Base-by-base conservation (phyloP, 2,888 invertebrate species). In the Nowickia ferox region DNA sequence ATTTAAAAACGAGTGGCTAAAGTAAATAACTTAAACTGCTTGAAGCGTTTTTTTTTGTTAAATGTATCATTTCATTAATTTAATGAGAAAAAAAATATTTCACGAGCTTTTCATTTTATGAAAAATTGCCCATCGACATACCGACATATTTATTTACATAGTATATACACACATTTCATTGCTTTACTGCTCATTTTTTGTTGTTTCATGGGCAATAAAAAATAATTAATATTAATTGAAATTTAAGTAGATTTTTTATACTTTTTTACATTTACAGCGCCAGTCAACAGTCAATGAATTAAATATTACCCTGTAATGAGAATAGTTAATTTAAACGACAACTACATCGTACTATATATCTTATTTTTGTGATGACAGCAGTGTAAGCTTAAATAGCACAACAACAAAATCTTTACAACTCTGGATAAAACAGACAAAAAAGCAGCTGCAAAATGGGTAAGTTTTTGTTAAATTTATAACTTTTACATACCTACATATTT, bases 141-240 rank as follows among this genome's bases (percentile, higher is more conserved):
- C 30, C 0, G 6, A 30, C 30, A 30, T 30, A 30, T 30, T 30
- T 30, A 6, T 30, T 30, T 30, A 30, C 30, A 30, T 30, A 30
- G 30, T 30, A 30, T 6, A 30, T 6, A 30, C 6, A 30, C 6
- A 6, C 57, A 72, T 51, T 11, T 44, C 48, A 57, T 48, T n/a
- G 55, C 53, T 59, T 55, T 15, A 17, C 13, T 10, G 30, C 30
- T 30, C 3, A 30, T 65, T 9, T 19, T 10, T 53, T 42, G 44
- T 68, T 53, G 17, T 48, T 74, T 69, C 48, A 66, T 40, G 48
- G 38, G 46, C 68, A 80, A 84, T 81, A 81, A 80, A 80, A 81
- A 66, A 84, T 81, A 81, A 84, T 84, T 84, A 81, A 77, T 76
- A 84, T 84, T 84, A 84, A 84, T 84, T 84, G 76, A 84, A 84